Conservation (phyloP, 2,113 vertebrate genomes). For the Malurus cyaneus region DNA sequence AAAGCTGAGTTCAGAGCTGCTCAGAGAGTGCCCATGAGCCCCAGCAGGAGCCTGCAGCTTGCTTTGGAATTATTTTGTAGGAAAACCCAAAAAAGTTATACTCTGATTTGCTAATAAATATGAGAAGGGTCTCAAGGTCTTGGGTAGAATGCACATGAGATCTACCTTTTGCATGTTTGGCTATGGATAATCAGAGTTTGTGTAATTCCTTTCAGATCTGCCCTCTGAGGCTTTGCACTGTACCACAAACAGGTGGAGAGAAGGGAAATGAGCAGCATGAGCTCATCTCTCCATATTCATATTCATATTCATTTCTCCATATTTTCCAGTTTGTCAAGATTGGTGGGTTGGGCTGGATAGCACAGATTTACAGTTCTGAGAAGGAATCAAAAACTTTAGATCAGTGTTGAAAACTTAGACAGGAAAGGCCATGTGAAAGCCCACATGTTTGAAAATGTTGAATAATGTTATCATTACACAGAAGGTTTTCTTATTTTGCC, state of each 20-base stretch:
- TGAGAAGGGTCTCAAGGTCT: neutral
- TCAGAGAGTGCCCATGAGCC: neutral
- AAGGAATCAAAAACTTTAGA: neutral
- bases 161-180: neutral
- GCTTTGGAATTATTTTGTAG: neutral
- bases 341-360: neutral
- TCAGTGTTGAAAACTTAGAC: neutral
- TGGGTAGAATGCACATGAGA: neutral
- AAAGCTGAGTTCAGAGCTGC: rapidly evolving
- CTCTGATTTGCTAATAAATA: neutral
- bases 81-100: neutral
- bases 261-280: neutral
- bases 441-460: neutral
- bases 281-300: neutral
- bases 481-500: neutral
- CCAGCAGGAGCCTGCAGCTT: neutral
- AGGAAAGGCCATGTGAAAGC: neutral
- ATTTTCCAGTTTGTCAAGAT: neutral
- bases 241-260: neutral
- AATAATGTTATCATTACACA: neutral
- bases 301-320: no score
- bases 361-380: neutral
- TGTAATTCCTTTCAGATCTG: neutral
- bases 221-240: neutral
- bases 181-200: neutral